Percentiles rank a stretch among this genome's conserved stretches.
Conservation (phyloP, 1,140 invertebrate genomes). For the Scaptomyza graminum region DNA sequence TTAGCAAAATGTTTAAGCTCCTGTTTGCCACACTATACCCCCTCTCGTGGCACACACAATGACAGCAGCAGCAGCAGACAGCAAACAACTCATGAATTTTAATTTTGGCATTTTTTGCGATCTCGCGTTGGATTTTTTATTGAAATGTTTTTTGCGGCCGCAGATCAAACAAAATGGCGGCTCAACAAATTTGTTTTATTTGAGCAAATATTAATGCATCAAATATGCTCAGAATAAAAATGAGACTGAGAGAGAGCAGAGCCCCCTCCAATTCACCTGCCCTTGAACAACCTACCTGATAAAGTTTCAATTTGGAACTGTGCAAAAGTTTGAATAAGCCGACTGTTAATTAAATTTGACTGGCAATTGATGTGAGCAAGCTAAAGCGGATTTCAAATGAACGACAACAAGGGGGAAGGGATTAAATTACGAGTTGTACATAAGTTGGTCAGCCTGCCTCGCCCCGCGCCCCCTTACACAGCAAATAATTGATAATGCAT, state of each 20-base stretch:
- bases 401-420: not conserved
- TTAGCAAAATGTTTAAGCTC: constrained; percentile 40
- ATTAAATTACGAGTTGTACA: not conserved
- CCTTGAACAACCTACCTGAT: not conserved
- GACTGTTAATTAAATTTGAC: constrained; percentile 20
- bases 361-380: constrained; percentile 13
- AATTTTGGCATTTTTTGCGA: constrained; percentile 19
- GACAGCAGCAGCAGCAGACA: too few relatives aligned
- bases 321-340: constrained; percentile 3
- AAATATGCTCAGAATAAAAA: constrained; percentile 6
- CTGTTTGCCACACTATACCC: not conserved
- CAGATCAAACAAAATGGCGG: constrained; percentile 50
- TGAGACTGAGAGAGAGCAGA: not conserved
- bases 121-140: constrained; percentile 10
- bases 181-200: constrained; percentile 36
- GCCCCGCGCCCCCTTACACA: not conserved
- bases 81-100: constrained; percentile 45
- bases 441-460: too few relatives aligned
- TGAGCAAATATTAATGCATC: constrained; percentile 33
- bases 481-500: not conserved
- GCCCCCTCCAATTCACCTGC: not conserved
- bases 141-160: constrained; percentile 41
- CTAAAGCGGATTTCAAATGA: not conserved
- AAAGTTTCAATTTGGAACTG: constrained; percentile 3
- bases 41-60: too few relatives aligned